Evolutionary conservation across 1,140 invertebrate genomes (phyloP), one percentile per base, ranked within the genome.

Genomic region (Drosophila parabipectinata): DNA sequence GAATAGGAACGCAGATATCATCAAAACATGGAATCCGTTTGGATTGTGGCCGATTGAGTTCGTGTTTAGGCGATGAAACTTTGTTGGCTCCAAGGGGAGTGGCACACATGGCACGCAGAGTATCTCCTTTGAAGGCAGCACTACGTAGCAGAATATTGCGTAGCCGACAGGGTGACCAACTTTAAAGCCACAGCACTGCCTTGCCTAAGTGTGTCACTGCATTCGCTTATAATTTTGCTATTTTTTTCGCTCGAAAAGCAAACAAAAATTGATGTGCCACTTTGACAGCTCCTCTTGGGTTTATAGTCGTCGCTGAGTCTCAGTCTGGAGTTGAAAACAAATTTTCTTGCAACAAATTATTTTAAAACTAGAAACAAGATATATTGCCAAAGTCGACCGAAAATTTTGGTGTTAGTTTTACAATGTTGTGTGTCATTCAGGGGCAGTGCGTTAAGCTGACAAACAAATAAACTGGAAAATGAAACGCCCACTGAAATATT

Each of bases 261-360:
- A 63, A 74, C 71, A 61, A 69, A 85, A 81, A 77, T 63, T 51
- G 24, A 57, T 78, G 39, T 63, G 67, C 67, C 26, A 72, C 54
- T 60, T 72, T 66, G 45, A 9, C 18, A 41, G 50, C 58, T 47
- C 37, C 41, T 59, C 34, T 21, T 54, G 24, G 44, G 30, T 32
- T 53, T 37, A 52, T n/a, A 78, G 63, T 79, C 80, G 64, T 52
- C 72, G 69, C 26, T 7, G 26, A 28, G 26, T 28, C 26, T 28
- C 26, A 79, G 71, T 79, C 77, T 77, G n/a, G 41, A 68, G 72
- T 32, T 53, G 64, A 67, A 80, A 84, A 85, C 81, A 85, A 85
- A 85, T 71, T 77, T 72, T 78, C 82, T 87, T 85, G 81, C 80
- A 77, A 64, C 81, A 85, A 87, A 63, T 54, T 72, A 78, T 72